Evolutionary conservation across 2,797 vertebrate genomes (phyloP), one percentile per base, ranked within the genome.

Genomic region (Schizopygopsis malacanthus): DNA sequence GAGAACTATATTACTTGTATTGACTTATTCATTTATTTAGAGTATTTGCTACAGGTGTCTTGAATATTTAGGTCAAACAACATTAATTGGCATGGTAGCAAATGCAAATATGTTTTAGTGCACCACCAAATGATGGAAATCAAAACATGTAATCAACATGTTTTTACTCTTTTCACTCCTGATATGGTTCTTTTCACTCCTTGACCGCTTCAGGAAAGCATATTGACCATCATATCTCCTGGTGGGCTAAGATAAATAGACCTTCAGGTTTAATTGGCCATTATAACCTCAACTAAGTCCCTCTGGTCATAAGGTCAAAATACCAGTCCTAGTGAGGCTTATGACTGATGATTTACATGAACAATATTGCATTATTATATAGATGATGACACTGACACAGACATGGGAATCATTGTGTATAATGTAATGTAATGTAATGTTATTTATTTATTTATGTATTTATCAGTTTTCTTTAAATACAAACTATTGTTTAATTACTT

Each of bases 201-300:
- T 78, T n/a, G 50, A 54, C 18, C 16, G n/a, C 59, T 59, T 12
- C 52, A 59, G 20, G 37, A 59, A 15, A 59, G 12, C 37, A 37
- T 59, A 12, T 78, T 59, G 54, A 41, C 37, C 37, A 59, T 6
- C 6, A n/a, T 11, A 56, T 77, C 52, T 59, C 52, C 75, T 33
- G 2, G 37, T 56, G 52, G 37, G 52, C 33, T 33, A 15, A 41
- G 20, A 78, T 59, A 25, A 59, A 78, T 59, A 12, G 12, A n/a
- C 52, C 76, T 78, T 59, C 12, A 59, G 52, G 52, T 77, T 37
- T 77, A 77, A 54, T 76, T 76, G 54, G 28, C 33, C 5, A 54
- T 76, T 76, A 7, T 11, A 77, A 39, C 6, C 12, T 54, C 18
- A 56, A 13, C 5, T 22, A 7, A 37, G 50, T 77, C 50, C 50